These are phyloP conservation scores for Kryptolebias marmoratus DNA, from an alignment of 2,113 vertebrate species.

Conservation along the genomic window DNA sequence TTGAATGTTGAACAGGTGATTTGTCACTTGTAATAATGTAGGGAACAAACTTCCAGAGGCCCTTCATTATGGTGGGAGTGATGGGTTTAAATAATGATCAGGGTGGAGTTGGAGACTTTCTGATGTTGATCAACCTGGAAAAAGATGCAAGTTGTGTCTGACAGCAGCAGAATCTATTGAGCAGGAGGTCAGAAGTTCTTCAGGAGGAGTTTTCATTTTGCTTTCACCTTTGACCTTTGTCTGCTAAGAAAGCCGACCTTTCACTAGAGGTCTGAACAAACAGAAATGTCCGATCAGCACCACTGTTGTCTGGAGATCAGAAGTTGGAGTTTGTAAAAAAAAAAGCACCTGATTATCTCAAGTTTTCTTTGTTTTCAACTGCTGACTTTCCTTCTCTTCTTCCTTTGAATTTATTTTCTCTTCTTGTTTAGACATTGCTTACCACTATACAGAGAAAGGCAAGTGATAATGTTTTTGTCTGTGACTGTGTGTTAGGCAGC, in stretches of 20 bases:
- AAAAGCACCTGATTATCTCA: background rate
- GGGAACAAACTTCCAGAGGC: too few relatives aligned
- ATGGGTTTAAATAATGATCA: too few relatives aligned
- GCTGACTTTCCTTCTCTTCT: background rate
- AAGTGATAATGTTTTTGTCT: too few relatives aligned
- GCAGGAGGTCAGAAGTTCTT: conserved; percentile 38
- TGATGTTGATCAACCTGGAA: conserved; percentile 4
- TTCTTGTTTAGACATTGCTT: background rate
- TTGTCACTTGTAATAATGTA: too few relatives aligned
- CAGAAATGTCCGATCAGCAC: conserved; percentile 38
- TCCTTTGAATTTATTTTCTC: background rate
- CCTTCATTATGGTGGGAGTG: too few relatives aligned
- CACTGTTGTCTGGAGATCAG: conserved; percentile 13
- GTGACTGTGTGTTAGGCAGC: too few relatives aligned
- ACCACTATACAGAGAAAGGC: too few relatives aligned
- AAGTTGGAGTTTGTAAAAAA: background rate
- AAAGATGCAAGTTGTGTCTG: conserved; percentile 19
- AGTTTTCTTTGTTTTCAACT: background rate
- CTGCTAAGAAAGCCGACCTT: conserved; percentile 37
- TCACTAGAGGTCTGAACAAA: conserved; percentile 23
- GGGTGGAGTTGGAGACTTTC: too few relatives aligned
- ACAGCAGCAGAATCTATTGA: conserved; percentile 56
- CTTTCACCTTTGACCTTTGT: conserved; percentile 44
- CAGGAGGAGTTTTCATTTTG: conserved; percentile 43
- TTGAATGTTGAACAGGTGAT: too few relatives aligned